Conservation (phyloP, 2,113 vertebrate species). For the Empidonax traillii region DNA sequence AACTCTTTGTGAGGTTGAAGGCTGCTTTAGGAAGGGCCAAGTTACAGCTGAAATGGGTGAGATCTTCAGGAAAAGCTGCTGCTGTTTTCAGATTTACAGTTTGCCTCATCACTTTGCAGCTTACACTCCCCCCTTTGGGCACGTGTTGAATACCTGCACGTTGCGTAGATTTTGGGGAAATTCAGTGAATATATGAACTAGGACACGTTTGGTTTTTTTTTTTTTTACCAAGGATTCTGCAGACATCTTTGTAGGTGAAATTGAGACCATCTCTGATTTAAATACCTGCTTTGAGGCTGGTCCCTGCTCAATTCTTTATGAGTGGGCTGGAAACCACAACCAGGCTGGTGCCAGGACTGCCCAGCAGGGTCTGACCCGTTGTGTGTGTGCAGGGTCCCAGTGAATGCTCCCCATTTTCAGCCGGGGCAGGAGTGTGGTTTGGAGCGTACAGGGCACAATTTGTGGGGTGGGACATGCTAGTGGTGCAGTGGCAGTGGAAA, state of each 20-base stretch:
- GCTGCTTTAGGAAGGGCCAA: not conserved
- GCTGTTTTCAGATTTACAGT: not conserved
- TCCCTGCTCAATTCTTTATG: not conserved
- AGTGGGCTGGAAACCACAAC: conserved; percentile 2
- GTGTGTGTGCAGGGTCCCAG: not conserved
- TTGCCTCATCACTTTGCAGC: not conserved
- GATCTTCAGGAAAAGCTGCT: not conserved
- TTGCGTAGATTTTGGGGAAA: not conserved
- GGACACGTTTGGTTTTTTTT: not conserved
- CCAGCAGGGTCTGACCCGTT: conserved; percentile 1
- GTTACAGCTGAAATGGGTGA: not conserved
- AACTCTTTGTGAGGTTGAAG: not conserved
- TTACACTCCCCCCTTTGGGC: not conserved
- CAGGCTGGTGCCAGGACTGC: conserved; percentile 42
- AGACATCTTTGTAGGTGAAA: not conserved
- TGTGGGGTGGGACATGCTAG: not conserved
- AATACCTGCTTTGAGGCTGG: conserved; percentile 15
- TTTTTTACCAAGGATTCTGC: not conserved
- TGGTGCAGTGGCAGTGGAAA: not conserved
- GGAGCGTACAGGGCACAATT: not conserved
- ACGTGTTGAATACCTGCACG: not conserved
- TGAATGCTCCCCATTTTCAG: conserved; percentile 35
- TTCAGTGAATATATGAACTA: not conserved
- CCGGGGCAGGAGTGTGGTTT: conserved; percentile 21
- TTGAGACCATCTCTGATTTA: not conserved